These are phyloP conservation scores for Enteromius mattozi DNA, from an alignment of 2,797 vertebrate species.

Conservation along the genomic window DNA sequence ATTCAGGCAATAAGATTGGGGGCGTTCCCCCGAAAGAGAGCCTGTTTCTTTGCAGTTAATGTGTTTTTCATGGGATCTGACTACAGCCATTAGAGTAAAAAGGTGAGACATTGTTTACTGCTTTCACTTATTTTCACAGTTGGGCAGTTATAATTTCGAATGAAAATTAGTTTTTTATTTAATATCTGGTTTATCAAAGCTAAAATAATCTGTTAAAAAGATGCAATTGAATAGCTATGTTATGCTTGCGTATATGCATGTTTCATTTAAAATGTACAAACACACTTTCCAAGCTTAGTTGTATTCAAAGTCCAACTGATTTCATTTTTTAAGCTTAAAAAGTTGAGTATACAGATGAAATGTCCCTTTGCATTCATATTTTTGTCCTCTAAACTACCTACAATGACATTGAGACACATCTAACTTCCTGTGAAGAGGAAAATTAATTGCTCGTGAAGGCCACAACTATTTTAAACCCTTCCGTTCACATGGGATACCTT, in stretches of 20 bases:
- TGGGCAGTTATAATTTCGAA: constrained; percentile 65
- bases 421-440: constrained; percentile 46
- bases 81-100: constrained; percentile 15
- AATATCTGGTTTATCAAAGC: constrained; percentile 1
- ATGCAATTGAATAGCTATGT: neutral
- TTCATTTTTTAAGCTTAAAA: neutral
- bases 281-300: neutral
- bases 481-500: constrained; percentile 53
- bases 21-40: constrained; percentile 43
- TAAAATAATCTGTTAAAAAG: neutral
- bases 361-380: neutral
- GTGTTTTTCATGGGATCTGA: constrained; percentile 44
- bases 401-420: constrained; percentile 24
- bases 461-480: constrained; percentile 62
- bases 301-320: neutral
- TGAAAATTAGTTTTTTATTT: constrained; percentile 55
- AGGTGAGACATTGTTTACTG: constrained; percentile 41
- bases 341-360: constrained; percentile 21
- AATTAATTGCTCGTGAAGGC: constrained; percentile 66
- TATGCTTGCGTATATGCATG: neutral
- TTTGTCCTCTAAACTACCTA: neutral
- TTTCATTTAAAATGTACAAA: neutral
- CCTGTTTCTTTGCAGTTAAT: constrained; percentile 57
- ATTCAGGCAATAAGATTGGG: constrained; percentile 68
- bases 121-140: constrained; percentile 62